These are phyloP conservation scores for Pangasius djambal DNA, from an alignment of 2,797 vertebrate species.

Conservation along the genomic window DNA sequence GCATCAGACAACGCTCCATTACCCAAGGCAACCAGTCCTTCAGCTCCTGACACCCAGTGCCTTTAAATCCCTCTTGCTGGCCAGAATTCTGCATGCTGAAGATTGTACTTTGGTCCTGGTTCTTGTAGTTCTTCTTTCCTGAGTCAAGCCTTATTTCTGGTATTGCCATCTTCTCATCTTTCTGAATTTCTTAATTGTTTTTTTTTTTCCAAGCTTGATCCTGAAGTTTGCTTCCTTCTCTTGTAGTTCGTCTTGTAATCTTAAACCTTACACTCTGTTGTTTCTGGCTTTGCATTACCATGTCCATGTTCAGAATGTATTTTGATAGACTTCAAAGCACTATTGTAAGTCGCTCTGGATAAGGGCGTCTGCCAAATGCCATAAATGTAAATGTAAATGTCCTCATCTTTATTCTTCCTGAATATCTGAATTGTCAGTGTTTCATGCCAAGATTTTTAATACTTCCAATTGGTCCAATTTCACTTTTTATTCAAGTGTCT, in stretches of 20 bases:
- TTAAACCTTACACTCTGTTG: background rate
- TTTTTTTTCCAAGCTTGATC: background rate
- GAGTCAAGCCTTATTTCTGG: background rate
- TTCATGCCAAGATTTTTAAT: constrained; percentile 27
- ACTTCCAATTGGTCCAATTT: constrained; percentile 1
- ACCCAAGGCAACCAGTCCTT: constrained; percentile 12
- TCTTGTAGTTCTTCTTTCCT: background rate
- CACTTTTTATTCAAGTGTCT: background rate
- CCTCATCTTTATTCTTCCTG: background rate
- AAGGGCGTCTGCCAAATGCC: too few species aligned
- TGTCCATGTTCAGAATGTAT: too few species aligned
- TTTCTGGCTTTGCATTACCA: background rate
- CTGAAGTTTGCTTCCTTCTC: background rate
- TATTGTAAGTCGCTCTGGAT: too few species aligned
- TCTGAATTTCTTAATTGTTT: background rate
- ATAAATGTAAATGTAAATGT: background rate
- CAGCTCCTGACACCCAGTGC: background rate
- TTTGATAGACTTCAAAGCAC: too few species aligned
- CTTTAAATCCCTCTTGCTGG: background rate
- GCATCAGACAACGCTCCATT: constrained; percentile 36
- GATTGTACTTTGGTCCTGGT: background rate
- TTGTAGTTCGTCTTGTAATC: background rate
- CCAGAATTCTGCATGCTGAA: background rate
- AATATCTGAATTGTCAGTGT: constrained; percentile 32
- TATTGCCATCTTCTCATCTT: background rate